A percentile compares a stretch with the other conserved stretches of the same genome.
Conservation (phyloP, 2,888 invertebrate species). For the Bruchidius siliquastri region DNA sequence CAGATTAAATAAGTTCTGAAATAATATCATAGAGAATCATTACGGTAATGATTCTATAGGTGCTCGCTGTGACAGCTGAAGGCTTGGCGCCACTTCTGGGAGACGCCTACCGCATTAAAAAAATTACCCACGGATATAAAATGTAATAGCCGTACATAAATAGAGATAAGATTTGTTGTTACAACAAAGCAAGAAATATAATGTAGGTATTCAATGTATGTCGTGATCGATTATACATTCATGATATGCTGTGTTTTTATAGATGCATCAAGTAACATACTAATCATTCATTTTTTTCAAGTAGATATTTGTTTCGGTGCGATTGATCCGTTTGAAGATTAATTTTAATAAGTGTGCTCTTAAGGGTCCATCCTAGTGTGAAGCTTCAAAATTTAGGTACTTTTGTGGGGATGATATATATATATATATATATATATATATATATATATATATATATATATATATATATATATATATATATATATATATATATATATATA, state of each 20-base stretch:
- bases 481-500: no score
- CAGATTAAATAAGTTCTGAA: no score
- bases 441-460: no score
- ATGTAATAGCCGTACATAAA: background rate
- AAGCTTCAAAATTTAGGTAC: no score
- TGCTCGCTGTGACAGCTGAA: background rate
- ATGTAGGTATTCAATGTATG: background rate
- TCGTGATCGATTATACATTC: background rate
- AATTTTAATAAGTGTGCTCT: no score
- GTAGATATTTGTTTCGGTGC: background rate
- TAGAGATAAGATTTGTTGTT: background rate
- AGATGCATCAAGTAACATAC: background rate
- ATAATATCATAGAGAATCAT: no score
- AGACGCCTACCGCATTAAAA: background rate
- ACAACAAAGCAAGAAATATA: background rate
- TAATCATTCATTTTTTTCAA: background rate
- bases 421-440: no score
- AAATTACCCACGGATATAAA: background rate
- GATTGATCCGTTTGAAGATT: background rate
- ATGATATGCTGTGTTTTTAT: background rate
- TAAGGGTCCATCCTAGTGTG: no score
- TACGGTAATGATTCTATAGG: no score
- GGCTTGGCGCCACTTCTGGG: background rate
- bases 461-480: no score
- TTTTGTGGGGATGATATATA: no score